phyloP scores from a whole-genome alignment of 2,797 vertebrate species.

The Podarcis siculus region DNA sequence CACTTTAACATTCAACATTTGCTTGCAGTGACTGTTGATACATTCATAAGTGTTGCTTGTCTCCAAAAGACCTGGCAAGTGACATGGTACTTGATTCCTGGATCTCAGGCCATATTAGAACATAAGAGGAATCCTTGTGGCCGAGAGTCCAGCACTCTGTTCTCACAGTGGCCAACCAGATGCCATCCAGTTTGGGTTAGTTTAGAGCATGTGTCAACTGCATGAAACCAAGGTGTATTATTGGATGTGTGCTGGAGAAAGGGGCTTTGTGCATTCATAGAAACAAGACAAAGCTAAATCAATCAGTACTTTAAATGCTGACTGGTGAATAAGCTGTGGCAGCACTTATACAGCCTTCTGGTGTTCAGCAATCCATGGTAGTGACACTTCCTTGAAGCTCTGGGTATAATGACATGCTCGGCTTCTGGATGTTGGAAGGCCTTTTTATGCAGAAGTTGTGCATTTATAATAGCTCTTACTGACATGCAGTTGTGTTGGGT shows the following conservation, averaged over 20 bases:
- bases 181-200: not conserved
- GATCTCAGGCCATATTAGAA: not conserved
- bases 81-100: not conserved
- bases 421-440: not conserved
- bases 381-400: not conserved
- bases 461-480: not conserved
- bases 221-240: not conserved
- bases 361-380: not conserved
- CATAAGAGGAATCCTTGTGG: too few species aligned
- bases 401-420: not conserved
- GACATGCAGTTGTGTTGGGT: not conserved
- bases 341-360: not conserved
- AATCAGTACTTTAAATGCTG: not conserved
- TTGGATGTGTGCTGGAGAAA: not conserved
- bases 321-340: not conserved
- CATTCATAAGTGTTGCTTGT: not conserved
- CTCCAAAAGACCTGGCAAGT: not conserved
- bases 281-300: not conserved
- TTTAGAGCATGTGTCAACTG: not conserved
- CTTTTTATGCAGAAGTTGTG: not conserved
- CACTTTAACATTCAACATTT: not conserved
- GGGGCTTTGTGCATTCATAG: not conserved
- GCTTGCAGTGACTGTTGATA: not conserved
- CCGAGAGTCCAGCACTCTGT: not conserved
- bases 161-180: not conserved